phyloP scores from a whole-genome alignment of 2,888 invertebrate species.

The Parasteatoda lunata region DNA sequence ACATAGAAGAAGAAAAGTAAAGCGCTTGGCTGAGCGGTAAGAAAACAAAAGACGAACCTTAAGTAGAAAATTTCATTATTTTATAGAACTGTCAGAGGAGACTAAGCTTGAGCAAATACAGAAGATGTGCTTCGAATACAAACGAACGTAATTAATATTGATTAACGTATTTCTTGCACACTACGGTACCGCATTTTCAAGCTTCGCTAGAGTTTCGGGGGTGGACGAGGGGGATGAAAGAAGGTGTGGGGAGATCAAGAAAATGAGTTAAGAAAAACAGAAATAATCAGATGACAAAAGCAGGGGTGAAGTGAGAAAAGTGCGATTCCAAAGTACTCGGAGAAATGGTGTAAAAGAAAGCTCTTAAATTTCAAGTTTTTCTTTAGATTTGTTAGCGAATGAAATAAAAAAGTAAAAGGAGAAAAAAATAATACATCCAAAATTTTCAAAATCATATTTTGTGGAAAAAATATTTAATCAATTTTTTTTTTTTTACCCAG shows the following conservation, averaged over 20 bases:
- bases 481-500: too few relatives aligned
- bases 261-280: conserved; percentile 62
- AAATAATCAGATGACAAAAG: conserved; percentile 66
- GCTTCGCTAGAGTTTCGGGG: conserved; percentile 44
- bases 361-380: conserved; percentile 7
- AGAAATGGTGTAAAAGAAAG: conserved; percentile 38
- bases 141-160: conserved; percentile 68
- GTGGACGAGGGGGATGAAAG: neutral
- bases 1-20: conserved; percentile 24
- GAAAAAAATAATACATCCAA: too few relatives aligned
- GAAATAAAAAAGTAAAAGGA: too few relatives aligned
- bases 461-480: too few relatives aligned
- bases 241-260: conserved; percentile 30
- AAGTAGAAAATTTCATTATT: conserved; percentile 68
- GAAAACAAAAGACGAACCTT: conserved; percentile 62
- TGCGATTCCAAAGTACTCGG: conserved; percentile 4
- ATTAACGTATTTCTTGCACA: conserved; percentile 65
- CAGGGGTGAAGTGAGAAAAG: conserved; percentile 33
- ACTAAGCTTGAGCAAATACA: conserved; percentile 67
- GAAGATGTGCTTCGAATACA: conserved; percentile 64
- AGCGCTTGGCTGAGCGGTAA: conserved; percentile 32
- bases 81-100: conserved; percentile 66
- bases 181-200: conserved; percentile 36
- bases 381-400: too few relatives aligned
- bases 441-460: too few relatives aligned